phyloP scores from a whole-genome alignment of 2,888 invertebrate genomes.

The Nymphalis c-album region DNA sequence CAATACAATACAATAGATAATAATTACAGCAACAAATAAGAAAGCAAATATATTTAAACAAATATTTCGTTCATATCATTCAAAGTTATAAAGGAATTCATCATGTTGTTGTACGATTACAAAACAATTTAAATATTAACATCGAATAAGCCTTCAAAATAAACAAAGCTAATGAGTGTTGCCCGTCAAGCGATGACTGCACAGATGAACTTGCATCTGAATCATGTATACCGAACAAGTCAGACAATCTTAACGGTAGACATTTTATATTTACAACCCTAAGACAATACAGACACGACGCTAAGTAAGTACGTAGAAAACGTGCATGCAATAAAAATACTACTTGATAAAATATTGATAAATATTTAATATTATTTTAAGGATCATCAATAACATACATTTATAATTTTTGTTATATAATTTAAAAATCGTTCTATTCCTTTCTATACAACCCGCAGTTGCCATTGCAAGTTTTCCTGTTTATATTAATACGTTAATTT shows the following conservation, averaged over 20 bases:
- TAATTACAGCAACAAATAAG: constrained; percentile 28
- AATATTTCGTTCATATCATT: constrained; percentile 1
- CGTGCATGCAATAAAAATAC: too few relatives aligned
- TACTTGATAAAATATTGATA: too few relatives aligned
- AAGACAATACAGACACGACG: constrained; percentile 3
- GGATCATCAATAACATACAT: too few relatives aligned
- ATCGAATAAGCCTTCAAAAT: constrained; percentile 57
- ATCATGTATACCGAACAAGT: constrained; percentile 2
- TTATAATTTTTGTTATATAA: too few relatives aligned
- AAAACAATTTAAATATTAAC: constrained; percentile 36
- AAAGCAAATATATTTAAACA: constrained; percentile 14
- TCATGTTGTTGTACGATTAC: constrained; percentile 18
- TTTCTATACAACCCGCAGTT: too few relatives aligned
- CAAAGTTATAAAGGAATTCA: constrained; percentile 20
- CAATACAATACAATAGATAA: constrained; percentile 25
- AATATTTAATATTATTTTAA: too few relatives aligned
- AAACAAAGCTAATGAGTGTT: constrained; percentile 71
- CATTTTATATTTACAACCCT: not conserved
- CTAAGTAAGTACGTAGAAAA: not conserved
- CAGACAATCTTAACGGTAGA: constrained; percentile 2
- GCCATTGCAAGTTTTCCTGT: too few relatives aligned
- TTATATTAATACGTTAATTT: not conserved
- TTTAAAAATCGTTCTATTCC: too few relatives aligned
- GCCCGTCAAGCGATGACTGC: constrained; percentile 60
- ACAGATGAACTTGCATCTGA: constrained; percentile 25